Evolutionary conservation across 1,140 invertebrate genomes (phyloP).

Genomic region (Brachionus angularis): DNA sequence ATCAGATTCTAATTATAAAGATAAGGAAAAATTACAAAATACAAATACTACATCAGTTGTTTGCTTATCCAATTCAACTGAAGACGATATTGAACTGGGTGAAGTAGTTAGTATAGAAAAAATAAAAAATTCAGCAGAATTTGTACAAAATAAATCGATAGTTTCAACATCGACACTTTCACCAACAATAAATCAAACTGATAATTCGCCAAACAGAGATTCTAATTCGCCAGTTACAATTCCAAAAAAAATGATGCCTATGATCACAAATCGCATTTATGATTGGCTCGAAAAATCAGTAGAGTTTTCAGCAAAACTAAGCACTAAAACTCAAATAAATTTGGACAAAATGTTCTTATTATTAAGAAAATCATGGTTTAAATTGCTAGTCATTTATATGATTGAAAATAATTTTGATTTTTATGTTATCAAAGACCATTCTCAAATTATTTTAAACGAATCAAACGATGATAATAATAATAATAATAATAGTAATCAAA

Average conservation of each 20-base stretch:
- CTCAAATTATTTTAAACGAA: neutral
- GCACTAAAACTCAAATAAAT: neutral
- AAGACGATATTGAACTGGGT: too few relatives aligned
- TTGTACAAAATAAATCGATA: too few relatives aligned
- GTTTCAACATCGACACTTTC: neutral
- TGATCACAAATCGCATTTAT: neutral
- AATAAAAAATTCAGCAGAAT: too few relatives aligned
- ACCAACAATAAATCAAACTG: neutral
- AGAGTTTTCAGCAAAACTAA: neutral
- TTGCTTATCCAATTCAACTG: too few relatives aligned
- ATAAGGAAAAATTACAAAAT: too few relatives aligned
- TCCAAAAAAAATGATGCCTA: slow-evolving; percentile 40
- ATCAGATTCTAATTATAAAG: too few relatives aligned
- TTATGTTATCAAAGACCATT: neutral
- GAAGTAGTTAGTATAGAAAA: too few relatives aligned
- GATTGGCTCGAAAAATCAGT: slow-evolving; percentile 34
- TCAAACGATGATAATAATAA: too few relatives aligned
- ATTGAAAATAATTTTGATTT: neutral
- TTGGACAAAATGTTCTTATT: neutral
- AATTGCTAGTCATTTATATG: neutral
- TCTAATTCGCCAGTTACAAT: neutral
- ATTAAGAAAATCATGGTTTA: neutral
- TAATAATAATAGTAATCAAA: too few relatives aligned
- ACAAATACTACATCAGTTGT: too few relatives aligned
- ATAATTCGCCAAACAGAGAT: neutral